Percentiles rank a stretch among this genome's conserved stretches.
These are phyloP conservation scores for Eira barbara DNA, from an alignment of 2,113 vertebrate species.

Conservation along the genomic window DNA sequence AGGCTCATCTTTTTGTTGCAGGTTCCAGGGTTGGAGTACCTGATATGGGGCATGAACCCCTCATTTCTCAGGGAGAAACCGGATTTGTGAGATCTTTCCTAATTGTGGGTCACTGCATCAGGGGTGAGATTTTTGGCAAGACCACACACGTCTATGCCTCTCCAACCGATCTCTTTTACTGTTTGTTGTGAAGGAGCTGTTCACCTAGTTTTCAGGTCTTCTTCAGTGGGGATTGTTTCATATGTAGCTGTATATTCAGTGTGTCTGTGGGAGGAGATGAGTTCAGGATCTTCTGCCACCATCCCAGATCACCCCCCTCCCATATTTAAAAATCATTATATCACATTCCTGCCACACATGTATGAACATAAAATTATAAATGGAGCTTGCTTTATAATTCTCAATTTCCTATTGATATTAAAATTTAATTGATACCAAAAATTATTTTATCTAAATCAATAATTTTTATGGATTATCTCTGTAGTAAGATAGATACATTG, in stretches of 20 bases:
- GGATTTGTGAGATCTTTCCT: not conserved
- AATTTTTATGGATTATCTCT: not conserved
- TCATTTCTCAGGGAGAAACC: not conserved
- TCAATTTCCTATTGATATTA: conserved; percentile 38
- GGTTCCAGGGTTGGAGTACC: not conserved
- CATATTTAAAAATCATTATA: conserved; percentile 1
- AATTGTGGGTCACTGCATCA: not conserved
- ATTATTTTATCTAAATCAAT: conserved; percentile 1
- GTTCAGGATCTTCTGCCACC: not conserved
- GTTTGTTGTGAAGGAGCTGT: not conserved
- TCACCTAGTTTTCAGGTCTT: not conserved
- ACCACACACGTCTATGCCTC: not conserved
- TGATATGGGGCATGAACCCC: not conserved
- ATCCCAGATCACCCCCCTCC: not conserved
- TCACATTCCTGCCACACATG: not conserved
- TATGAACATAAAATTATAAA: conserved; percentile 46
- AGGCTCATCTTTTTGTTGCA: not conserved
- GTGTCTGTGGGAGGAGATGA: not conserved
- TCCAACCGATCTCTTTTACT: not conserved
- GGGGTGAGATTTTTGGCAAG: not conserved
- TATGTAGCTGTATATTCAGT: not conserved
- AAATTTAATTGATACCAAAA: not conserved
- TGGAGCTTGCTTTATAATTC: not conserved
- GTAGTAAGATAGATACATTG: not conserved
- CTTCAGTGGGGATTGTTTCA: not conserved